phyloP scores from a whole-genome alignment of 2,113 vertebrate genomes.

The Pseudorectes ferrugineus region DNA sequence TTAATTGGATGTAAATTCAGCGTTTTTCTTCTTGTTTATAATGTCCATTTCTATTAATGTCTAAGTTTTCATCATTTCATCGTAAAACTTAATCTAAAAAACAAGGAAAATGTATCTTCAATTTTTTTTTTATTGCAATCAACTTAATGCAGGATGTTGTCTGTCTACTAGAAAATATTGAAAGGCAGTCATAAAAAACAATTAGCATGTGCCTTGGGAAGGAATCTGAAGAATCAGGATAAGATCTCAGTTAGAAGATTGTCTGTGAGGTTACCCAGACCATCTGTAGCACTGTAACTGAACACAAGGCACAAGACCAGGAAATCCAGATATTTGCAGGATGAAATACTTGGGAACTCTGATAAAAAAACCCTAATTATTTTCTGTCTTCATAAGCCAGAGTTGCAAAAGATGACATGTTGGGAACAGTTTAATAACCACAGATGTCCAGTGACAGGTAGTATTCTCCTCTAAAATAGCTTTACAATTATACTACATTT shows the following conservation, averaged over 20 bases:
- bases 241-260: constrained; percentile 1
- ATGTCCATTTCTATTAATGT: neutral
- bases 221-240: neutral
- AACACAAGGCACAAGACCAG: constrained; percentile 30
- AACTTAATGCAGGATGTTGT: neutral
- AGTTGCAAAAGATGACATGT: constrained; percentile 11
- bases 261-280: constrained; percentile 27
- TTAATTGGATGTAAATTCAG: neutral
- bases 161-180: neutral
- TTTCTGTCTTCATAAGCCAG: constrained; percentile 1
- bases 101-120: neutral
- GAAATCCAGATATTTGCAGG: constrained; percentile 25
- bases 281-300: constrained; percentile 40
- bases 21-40: neutral
- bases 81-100: neutral
- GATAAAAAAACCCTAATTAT: neutral
- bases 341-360: neutral
- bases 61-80: neutral
- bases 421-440: constrained; percentile 26
- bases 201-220: neutral
- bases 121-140: neutral
- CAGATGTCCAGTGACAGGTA: constrained; percentile 36
- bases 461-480: constrained; percentile 3
- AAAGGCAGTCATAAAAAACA: neutral
- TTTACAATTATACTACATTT: neutral